Conservation (phyloP, 2,113 vertebrate genomes). For the Sorex fumeus region DNA sequence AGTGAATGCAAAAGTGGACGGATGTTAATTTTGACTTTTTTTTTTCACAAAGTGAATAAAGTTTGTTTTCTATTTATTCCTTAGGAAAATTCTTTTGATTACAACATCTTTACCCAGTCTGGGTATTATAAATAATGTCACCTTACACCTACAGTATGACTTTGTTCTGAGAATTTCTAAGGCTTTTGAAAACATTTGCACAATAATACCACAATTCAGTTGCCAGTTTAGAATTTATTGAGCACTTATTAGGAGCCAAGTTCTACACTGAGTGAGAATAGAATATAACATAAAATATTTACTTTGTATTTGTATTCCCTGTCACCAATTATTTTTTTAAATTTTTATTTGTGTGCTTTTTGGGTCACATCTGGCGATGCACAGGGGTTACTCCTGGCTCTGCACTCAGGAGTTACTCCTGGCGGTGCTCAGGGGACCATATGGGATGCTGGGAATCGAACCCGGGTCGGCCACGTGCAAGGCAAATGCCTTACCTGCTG, state of each 20-base stretch:
- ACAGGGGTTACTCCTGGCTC: no score
- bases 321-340: constrained; percentile 1
- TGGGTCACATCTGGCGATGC: no score
- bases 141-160: not conserved
- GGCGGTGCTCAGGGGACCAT: no score
- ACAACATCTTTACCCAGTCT: constrained; percentile 71
- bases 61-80: constrained; percentile 77
- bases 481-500: no score
- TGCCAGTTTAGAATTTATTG: not conserved
- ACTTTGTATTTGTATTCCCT: not conserved
- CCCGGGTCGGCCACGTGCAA: no score
- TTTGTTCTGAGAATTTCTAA: not conserved
- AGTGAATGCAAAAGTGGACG: constrained; percentile 68
- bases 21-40: constrained; percentile 79
- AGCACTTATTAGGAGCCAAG: not conserved
- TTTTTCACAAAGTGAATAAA: constrained; percentile 79
- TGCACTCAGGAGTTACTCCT: no score
- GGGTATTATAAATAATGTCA: constrained; percentile 58
- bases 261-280: not conserved
- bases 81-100: constrained; percentile 76
- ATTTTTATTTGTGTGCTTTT: no score
- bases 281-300: not conserved
- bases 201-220: not conserved
- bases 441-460: no score
- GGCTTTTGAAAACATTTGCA: constrained; percentile 37